Evolutionary conservation across 2,888 invertebrate genomes (phyloP).

Genomic region (Drosophila austrosaltans): DNA sequence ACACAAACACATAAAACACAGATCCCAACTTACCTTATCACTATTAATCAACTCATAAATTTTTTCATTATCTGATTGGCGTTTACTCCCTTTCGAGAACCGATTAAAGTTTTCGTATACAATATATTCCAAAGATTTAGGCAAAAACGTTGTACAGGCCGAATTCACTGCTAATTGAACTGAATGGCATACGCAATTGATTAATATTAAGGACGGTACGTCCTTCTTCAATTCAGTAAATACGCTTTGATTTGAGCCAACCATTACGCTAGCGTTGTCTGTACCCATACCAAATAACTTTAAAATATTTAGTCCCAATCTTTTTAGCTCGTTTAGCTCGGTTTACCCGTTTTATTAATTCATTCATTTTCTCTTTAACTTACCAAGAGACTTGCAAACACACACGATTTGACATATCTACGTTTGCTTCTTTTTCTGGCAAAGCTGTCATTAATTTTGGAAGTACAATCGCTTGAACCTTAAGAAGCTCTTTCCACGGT

Average conservation of each 20-base stretch:
- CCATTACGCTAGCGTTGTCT: neutral
- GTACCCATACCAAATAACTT: neutral
- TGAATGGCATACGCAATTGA: too few species aligned
- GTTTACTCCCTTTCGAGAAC: neutral
- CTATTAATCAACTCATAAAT: neutral
- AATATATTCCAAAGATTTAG: neutral
- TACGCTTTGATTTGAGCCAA: neutral
- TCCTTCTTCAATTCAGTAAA: too few species aligned
- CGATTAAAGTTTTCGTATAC: neutral
- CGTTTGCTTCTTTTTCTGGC: too few species aligned
- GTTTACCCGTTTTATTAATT: neutral
- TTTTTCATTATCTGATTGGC: neutral
- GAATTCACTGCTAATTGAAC: too few species aligned
- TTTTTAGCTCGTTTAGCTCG: neutral
- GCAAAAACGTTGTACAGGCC: too few species aligned
- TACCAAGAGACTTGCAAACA: conserved; percentile 1
- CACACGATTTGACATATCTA: neutral
- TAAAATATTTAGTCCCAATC: neutral
- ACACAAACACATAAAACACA: neutral
- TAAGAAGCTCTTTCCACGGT: too few species aligned
- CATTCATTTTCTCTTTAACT: neutral
- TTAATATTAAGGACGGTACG: too few species aligned
- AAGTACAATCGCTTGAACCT: too few species aligned
- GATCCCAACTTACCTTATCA: neutral
- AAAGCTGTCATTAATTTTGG: too few species aligned